phyloP scores from a whole-genome alignment of 1,140 invertebrate species.

The Dinothrombium tinctorium region DNA sequence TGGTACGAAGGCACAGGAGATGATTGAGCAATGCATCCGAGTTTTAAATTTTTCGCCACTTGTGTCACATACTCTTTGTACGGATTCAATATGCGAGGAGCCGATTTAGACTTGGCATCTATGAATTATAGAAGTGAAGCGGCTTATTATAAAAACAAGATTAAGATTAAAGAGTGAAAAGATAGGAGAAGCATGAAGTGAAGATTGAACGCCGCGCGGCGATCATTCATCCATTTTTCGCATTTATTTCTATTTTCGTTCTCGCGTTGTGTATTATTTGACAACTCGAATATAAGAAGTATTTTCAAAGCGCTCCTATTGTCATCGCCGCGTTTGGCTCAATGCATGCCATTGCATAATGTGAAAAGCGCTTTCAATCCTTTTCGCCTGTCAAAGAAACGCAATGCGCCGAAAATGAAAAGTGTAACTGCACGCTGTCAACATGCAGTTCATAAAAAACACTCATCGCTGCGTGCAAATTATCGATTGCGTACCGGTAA shows the following conservation, averaged over 20 bases:
- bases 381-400: too few relatives aligned
- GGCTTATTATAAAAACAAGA: not conserved
- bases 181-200: not conserved
- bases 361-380: not conserved
- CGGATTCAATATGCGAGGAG: not conserved
- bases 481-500: constrained; percentile 10
- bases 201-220: too few relatives aligned
- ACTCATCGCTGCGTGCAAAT: not conserved
- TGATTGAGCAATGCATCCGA: not conserved
- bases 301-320: not conserved
- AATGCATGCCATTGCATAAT: not conserved
- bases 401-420: too few relatives aligned
- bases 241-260: too few relatives aligned
- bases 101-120: not conserved
- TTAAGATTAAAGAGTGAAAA: not conserved
- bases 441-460: not conserved
- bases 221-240: too few relatives aligned
- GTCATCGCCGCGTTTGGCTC: not conserved
- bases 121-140: not conserved
- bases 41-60: not conserved
- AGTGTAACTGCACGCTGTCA: too few relatives aligned
- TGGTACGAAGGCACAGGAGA: not conserved
- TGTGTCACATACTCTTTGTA: not conserved
- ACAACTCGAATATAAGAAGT: not conserved
- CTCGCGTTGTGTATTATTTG: not conserved